A percentile compares a stretch with the other conserved stretches of the same genome.
Conservation (phyloP, 1,140 invertebrate genomes). For the Drosophila ironensis region DNA sequence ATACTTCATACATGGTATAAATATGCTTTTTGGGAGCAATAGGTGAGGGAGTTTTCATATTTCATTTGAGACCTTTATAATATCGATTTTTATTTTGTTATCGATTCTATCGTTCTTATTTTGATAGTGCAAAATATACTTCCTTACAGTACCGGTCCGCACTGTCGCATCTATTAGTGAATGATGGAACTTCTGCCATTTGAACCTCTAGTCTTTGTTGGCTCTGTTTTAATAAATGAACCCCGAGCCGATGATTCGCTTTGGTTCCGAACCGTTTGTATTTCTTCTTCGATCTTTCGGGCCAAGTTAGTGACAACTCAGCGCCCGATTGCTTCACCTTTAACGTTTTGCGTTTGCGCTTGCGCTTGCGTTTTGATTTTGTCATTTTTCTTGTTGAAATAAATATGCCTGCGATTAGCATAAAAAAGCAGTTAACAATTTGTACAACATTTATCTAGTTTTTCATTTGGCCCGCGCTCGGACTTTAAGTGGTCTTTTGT, state of each 20-base stretch:
- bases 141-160: not conserved
- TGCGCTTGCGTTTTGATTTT: slow-evolving; percentile 74
- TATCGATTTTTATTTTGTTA: too few relatives aligned
- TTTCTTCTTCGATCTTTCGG: slow-evolving; percentile 16
- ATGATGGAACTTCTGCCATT: too few relatives aligned
- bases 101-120: too few relatives aligned
- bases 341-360: slow-evolving; percentile 58
- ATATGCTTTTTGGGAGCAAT: too few relatives aligned
- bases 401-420: slow-evolving; percentile 73
- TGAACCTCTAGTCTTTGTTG: too few relatives aligned
- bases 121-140: too few relatives aligned
- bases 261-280: not conserved
- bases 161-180: slow-evolving; percentile 30
- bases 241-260: slow-evolving; percentile 11
- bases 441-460: slow-evolving; percentile 81
- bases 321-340: slow-evolving; percentile 40
- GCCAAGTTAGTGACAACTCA: slow-evolving; percentile 40
- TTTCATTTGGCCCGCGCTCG: slow-evolving; percentile 50
- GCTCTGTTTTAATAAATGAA: slow-evolving; percentile 48
- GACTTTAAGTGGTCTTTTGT: slow-evolving; percentile 73
- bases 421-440: slow-evolving; percentile 81
- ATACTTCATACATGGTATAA: too few relatives aligned
- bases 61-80: too few relatives aligned
- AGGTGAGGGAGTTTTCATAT: too few relatives aligned
- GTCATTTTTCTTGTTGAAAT: slow-evolving; percentile 65